Evolutionary conservation across 2,113 vertebrate species (phyloP), one percentile per base, ranked within the genome.

Genomic region (Myiagra hebetior): DNA sequence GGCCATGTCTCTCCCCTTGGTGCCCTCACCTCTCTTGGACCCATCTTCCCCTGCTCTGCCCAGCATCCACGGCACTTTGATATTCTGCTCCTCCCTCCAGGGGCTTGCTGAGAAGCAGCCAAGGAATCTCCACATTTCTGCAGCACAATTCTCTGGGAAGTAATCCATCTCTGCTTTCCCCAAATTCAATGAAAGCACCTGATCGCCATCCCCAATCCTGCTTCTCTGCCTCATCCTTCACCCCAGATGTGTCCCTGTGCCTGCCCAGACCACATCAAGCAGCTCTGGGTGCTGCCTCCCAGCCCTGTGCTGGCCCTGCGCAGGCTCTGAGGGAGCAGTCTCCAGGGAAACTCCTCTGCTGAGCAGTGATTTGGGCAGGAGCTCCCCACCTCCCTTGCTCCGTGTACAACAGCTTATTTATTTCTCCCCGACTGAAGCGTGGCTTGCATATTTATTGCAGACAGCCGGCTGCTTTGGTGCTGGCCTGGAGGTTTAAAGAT

Each of bases 331-430:
- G 75, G 79, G 44, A 57, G 53, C 87, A 81, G 80, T 62, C 87
- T 81, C 93, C 11, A 5, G 89, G 91, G 89, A 95, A 95, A 86
- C 87, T 77, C 76, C 63, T 83, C 80, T 73, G 72, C 84, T 7
- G n/a, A 86, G 86, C 77, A 57, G 68, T 27, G 75, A 91, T 91
- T 91, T 77, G 72, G 86, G 68, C 93, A 92, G 93, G 84, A 96
- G 80, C 76, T 95, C 93, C 87, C 95, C 91, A 83, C 94, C 91
- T 96, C 79, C 89, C 50, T 69, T 84, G 42, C 68, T 84, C 68
- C 0, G 0, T 37, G 64, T 62, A 91, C 89, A 87, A 65, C 76
- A 92, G 55, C 60, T 77, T 57, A 47, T 56, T 90, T 94, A 69
- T 89, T 94, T 95, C 57, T 76, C 79, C 72, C 46, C 3, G 72